Percentiles rank a stretch among this genome's conserved stretches.
Conservation (phyloP, 2,888 invertebrate species). For the Callinectes sapidus region DNA sequence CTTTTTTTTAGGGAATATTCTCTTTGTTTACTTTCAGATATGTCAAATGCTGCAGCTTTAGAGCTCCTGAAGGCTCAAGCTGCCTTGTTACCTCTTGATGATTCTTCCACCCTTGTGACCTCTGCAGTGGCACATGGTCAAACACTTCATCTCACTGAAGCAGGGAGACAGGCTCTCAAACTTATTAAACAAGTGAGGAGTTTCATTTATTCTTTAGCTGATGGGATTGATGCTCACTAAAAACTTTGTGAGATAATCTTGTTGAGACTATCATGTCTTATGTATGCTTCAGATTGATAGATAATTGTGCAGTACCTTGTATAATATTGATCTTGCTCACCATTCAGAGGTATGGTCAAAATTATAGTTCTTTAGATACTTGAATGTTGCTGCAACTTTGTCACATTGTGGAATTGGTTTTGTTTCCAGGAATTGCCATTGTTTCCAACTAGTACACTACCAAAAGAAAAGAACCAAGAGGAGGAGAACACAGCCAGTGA, state of each 20-base stretch:
- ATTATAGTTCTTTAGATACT: not conserved
- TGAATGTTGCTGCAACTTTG: not conserved
- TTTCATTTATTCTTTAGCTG: not conserved
- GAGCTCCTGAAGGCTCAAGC: constrained; percentile 64
- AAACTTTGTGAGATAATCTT: not conserved
- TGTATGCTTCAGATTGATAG: not conserved
- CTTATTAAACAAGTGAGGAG: constrained; percentile 56
- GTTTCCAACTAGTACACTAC: constrained; percentile 54
- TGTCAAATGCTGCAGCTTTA: constrained; percentile 61
- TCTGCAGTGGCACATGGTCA: constrained; percentile 67
- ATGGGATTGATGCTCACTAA: not conserved
- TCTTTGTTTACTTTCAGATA: constrained; percentile 38
- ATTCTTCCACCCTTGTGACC: constrained; percentile 54
- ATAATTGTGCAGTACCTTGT: too few species aligned
- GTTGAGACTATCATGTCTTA: not conserved
- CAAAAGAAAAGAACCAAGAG: constrained; percentile 41
- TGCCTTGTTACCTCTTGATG: constrained; percentile 55
- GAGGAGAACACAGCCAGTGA: not conserved
- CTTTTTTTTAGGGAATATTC: too few species aligned
- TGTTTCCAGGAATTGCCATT: constrained; percentile 49
- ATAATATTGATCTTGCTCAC: not conserved
- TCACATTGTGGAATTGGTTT: not conserved
- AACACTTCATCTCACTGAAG: constrained; percentile 65
- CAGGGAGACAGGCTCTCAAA: constrained; percentile 64
- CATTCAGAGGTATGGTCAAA: not conserved